phyloP scores from a whole-genome alignment of 2,113 vertebrate genomes.

The Pangasianodon gigas region DNA sequence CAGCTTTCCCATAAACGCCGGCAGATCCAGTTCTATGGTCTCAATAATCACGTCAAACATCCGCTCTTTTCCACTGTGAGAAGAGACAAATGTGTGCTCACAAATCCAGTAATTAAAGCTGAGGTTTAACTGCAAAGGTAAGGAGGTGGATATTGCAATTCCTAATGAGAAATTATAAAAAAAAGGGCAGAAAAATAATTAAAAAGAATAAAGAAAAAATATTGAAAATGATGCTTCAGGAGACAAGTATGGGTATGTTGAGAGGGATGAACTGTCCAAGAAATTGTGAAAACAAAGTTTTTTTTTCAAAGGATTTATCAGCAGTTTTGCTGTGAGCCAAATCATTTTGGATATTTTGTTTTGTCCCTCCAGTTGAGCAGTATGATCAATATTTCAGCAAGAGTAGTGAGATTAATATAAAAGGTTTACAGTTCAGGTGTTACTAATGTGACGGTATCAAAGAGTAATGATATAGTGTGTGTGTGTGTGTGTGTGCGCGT shows the following conservation, averaged over 20 bases:
- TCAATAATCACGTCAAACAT: constrained; percentile 97
- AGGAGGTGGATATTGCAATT: not conserved
- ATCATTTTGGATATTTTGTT: not conserved
- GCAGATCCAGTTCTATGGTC: constrained; percentile 90
- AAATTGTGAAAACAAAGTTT: not conserved
- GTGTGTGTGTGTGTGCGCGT: not conserved
- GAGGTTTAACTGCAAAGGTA: not conserved
- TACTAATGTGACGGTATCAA: not conserved
- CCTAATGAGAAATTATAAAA: not conserved
- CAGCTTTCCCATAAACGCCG: constrained; percentile 89
- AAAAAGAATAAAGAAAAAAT: not conserved
- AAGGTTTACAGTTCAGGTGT: not conserved
- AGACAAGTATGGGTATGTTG: not conserved
- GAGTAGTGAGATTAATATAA: not conserved
- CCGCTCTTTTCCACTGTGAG: constrained; percentile 84
- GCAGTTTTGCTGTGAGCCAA: not conserved
- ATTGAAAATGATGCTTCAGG: not conserved
- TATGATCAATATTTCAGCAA: not conserved
- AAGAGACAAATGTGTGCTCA: constrained; percentile 3
- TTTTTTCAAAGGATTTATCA: not conserved
- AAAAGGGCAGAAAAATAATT: not conserved
- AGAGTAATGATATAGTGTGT: not conserved
- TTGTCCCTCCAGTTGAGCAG: not conserved
- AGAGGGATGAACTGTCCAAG: not conserved
- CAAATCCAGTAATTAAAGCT: not conserved